phyloP scores from a whole-genome alignment of 2,888 invertebrate species.

The Achlya flavicornis region DNA sequence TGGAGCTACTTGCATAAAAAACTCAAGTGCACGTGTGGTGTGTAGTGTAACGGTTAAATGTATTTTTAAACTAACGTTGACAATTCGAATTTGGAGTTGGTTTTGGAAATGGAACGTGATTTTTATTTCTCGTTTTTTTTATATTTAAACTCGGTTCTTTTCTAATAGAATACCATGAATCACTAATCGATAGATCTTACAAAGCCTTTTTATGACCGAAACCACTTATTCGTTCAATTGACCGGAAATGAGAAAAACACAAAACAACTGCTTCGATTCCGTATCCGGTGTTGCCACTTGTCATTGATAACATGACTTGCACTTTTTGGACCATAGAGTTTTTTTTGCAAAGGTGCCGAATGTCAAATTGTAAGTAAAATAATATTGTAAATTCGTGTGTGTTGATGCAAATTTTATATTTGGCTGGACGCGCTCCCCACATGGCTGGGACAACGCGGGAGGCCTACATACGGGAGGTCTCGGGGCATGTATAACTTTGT shows the following conservation, averaged over 20 bases:
- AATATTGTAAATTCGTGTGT: background rate
- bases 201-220: background rate
- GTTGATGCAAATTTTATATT: conserved; percentile 5
- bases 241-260: conserved; percentile 10
- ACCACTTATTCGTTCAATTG: background rate
- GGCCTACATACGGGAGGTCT: conserved; percentile 7
- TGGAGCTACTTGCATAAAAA: background rate
- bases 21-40: background rate
- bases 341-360: background rate
- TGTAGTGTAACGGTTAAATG: background rate
- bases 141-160: background rate
- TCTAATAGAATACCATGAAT: background rate
- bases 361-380: background rate
- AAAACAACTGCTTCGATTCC: conserved; percentile 2
- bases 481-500: background rate
- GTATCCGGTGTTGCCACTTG: conserved; percentile 10
- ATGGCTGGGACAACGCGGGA: conserved; percentile 5
- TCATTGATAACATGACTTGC: conserved; percentile 6
- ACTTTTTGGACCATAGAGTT: background rate
- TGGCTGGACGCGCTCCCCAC: background rate
- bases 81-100: background rate
- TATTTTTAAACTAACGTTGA: conserved; percentile 7
- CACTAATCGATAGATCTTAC: background rate
- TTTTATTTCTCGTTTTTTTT: background rate
- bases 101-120: background rate